Evolutionary conservation across 2,797 vertebrate species (phyloP), one percentile per base, ranked within the genome.

Genomic region (Tarsius wallacei): DNA sequence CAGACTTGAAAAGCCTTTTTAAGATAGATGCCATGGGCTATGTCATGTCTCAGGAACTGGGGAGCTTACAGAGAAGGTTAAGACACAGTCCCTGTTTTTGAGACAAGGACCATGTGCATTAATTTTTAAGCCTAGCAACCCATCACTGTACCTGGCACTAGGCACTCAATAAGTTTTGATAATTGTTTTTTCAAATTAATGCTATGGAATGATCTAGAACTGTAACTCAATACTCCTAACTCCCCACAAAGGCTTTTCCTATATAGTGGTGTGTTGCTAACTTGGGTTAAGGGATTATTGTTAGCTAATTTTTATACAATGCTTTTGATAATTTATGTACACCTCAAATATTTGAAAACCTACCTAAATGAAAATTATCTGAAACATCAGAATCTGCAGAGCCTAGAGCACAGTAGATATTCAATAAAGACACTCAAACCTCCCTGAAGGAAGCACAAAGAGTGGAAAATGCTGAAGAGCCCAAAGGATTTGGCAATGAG

Each of bases 101-200:
- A 87, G 47, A 26, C 21, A 33, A 87, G 15, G 15, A 47, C 24
- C 8, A 83, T 53, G 47, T 17, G 87, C 73, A 49, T 84, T 90
- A 61, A 68, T 89, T 96, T 96, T 86, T 78, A 90, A 84, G 84
- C 14, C 26, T 61, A n/a, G 49, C 5, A 78, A 33, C 76, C 13
- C 36, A 68, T 36, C 53, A 21, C 31, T n/a, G 4, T 53, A 42
- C 14, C 51, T 85, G 42, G 26, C 13, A 82, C 3, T 74, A 73
- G 47, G 21, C 33, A 77, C 22, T 93, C 19, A 81, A 63, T 81
- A 76, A 24, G 55, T 78, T 70, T 94, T 61, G 36, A 88, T 66
- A 86, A 82, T 42, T 61, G 49, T 59, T 91, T 88, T 88, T 22
- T 90, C 68, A 92, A 96, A 82, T 17, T 68, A 85, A 82, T 77